Conservation (phyloP, 2,888 invertebrate species). For the Macrophya alboannulata region DNA sequence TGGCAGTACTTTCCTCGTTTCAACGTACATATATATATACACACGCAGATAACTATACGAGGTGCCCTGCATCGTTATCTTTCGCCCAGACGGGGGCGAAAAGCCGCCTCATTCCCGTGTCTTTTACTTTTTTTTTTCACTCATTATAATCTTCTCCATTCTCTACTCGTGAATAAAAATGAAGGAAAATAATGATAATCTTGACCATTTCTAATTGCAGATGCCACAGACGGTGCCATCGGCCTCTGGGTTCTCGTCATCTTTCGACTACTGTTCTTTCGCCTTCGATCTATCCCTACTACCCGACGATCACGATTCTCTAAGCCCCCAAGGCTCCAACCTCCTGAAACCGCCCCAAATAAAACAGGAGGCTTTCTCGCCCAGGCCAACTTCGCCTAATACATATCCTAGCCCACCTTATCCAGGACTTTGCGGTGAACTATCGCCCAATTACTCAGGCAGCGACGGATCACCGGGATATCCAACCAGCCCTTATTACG, state of each 20-base stretch:
- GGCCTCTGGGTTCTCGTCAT: conserved; percentile 87
- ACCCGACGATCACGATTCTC: conserved; percentile 81
- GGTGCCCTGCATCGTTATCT: neutral
- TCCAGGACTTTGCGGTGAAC: conserved; percentile 68
- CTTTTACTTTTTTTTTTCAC: neutral
- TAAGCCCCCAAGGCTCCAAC: conserved; percentile 76
- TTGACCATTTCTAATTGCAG: conserved; percentile 81
- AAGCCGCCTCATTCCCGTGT: neutral
- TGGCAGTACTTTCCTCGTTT: conserved; percentile 11
- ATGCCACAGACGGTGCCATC: conserved; percentile 93
- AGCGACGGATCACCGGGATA: conserved; percentile 77
- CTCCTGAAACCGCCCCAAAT: conserved; percentile 80
- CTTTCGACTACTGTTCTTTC: conserved; percentile 86
- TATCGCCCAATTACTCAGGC: conserved; percentile 76
- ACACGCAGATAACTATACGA: too few relatives aligned
- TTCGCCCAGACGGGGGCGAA: neutral
- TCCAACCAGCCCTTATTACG: conserved; percentile 78
- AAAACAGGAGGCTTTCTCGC: conserved; percentile 82
- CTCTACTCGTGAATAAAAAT: neutral
- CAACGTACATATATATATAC: neutral
- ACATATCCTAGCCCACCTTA: conserved; percentile 76
- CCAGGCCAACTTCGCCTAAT: conserved; percentile 75
- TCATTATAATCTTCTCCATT: neutral
- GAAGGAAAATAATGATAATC: neutral
- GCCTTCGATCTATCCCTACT: conserved; percentile 89